phyloP scores from a whole-genome alignment of 2,888 invertebrate genomes.

The Lasioglossum lativentre region DNA sequence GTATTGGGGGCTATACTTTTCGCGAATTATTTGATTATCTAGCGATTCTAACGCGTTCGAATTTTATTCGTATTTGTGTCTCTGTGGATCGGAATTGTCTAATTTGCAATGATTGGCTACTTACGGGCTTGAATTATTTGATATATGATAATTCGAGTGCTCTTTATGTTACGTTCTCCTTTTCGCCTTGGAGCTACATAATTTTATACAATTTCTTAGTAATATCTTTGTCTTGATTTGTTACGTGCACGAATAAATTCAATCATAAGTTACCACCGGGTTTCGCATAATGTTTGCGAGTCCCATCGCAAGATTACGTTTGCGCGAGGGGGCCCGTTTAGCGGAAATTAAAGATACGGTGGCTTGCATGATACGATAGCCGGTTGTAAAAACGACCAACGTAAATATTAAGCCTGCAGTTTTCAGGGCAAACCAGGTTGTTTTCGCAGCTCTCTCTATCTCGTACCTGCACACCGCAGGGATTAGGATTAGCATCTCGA shows the following conservation, averaged over 20 bases:
- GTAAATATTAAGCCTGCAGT: conserved; percentile 68
- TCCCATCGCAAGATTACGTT: conserved; percentile 15
- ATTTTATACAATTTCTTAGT: background rate
- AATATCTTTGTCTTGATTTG: background rate
- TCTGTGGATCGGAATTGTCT: background rate
- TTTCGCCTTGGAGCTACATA: background rate
- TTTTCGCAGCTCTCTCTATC: conserved; percentile 47
- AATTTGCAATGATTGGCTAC: background rate
- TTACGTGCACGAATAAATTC: background rate
- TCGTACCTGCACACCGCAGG: conserved; percentile 41
- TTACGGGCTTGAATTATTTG: background rate
- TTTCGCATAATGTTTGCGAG: background rate
- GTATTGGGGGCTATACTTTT: background rate
- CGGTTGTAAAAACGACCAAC: conserved; percentile 58
- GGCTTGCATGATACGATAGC: conserved; percentile 40
- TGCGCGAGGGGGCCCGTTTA: conserved; percentile 39
- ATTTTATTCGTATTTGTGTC: background rate
- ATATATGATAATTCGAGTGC: background rate
- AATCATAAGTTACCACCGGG: background rate
- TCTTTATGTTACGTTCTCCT: background rate
- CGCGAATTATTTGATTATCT: conserved; percentile 18
- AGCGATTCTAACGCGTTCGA: conserved; percentile 22
- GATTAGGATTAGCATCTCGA: conserved; percentile 67
- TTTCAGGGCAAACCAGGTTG: conserved; percentile 62
- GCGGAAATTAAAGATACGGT: conserved; percentile 63